Evolutionary conservation across 1,140 invertebrate genomes (phyloP), one percentile per base, ranked within the genome.

Genomic region (Monomorium pharaonis): DNA sequence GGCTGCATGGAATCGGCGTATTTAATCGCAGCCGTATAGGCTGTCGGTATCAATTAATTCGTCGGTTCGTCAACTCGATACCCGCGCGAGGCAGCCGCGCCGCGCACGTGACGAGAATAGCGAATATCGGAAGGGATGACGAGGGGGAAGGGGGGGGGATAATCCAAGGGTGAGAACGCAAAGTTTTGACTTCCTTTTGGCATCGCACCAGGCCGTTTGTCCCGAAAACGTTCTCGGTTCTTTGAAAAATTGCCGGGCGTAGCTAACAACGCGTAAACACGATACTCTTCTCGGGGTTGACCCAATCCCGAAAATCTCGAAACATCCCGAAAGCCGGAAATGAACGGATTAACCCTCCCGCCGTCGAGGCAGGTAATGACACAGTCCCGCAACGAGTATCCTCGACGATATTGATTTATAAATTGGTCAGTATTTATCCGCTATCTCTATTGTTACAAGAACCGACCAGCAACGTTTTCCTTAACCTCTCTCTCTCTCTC

Each of bases 161-260:
- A 7, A 24, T n/a, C n/a, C n/a, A 30, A 12, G 62, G 14, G n/a
- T 24, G 54, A 18, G 37, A 42, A 76, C 7, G 78, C 14, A 18
- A 72, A 83, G 67, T 83, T 83, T 83, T 58, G 78, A 83, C 67
- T 83, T 83, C 51, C 51, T 58, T 56, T 74, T 83, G 78, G 78
- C 78, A 74, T 47, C 27, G 37, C 51, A 83, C 51, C 51, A 83
- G 37, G 78, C 70, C 54, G 67, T 83, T 83, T 72, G 78, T 83
- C 67, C 56, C 33, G 67, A 83, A 83, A 83, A 58, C 24, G 27
- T 83, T 83, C 37, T 60, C 67, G 54, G 12, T 60, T 72, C 67
- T 83, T 83, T 74, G 67, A 83, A 83, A 74, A 83, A 83, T 72
- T 83, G 67, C 78, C 42, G 78, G 33, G 51, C 37, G 37, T 81